Conservation (phyloP, 2,113 vertebrate genomes). For the Stigmatopora argus region DNA sequence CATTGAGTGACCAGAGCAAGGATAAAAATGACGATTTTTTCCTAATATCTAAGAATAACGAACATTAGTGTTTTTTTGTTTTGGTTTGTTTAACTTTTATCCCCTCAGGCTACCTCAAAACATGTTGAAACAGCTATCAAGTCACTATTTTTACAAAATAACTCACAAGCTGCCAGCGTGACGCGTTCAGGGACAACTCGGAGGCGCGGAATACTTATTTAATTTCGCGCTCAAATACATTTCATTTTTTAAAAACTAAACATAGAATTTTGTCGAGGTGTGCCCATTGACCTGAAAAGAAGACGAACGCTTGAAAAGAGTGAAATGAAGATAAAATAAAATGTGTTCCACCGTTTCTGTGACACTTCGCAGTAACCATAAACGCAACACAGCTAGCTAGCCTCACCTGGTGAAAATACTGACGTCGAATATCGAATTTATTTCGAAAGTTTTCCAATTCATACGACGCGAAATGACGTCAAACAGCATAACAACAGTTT, state of each 20-base stretch:
- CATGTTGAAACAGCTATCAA: conserved; percentile 38
- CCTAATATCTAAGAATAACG: not conserved
- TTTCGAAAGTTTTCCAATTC: not conserved
- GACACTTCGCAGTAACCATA: not conserved
- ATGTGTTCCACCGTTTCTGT: conserved; percentile 10
- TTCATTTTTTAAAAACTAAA: not conserved
- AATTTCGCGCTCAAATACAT: not conserved
- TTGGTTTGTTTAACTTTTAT: no score
- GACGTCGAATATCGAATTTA: not conserved
- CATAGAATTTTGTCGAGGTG: not conserved
- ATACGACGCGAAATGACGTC: not conserved
- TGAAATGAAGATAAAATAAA: not conserved
- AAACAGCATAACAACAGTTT: not conserved
- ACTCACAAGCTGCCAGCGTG: not conserved
- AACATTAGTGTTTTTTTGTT: no score
- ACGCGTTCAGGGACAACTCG: conserved; percentile 1
- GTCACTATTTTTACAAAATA: conserved; percentile 23
- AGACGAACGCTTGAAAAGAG: not conserved
- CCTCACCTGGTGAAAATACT: not conserved
- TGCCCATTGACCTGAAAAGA: not conserved
- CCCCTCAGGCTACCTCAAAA: conserved; percentile 15
- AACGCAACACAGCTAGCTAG: not conserved
- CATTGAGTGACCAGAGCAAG: not conserved
- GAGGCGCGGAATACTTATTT: not conserved
- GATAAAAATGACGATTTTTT: not conserved